phyloP scores from a whole-genome alignment of 30 jellyfish, hydroid and myxozoan genomes.

The Turritopsis dohrnii region DNA sequence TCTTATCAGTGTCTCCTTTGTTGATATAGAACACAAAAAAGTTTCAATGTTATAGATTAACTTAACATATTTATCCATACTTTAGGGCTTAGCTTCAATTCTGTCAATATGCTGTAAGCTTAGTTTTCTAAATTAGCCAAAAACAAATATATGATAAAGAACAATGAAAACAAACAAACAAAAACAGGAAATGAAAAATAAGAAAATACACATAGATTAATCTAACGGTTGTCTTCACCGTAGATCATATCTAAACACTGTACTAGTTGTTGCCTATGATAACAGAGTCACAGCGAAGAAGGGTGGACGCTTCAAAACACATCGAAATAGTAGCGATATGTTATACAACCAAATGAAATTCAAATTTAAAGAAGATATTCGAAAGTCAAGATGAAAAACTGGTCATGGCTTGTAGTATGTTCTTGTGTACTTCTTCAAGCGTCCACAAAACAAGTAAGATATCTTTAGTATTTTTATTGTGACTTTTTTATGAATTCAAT shows the following conservation, averaged over 20 bases:
- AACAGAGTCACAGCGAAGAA: not conserved
- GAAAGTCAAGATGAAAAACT: not conserved
- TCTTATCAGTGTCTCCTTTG: not conserved
- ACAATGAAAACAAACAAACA: not conserved
- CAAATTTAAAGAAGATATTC: not conserved
- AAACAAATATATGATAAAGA: not conserved
- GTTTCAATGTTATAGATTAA: not conserved
- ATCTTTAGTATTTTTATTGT: no score
- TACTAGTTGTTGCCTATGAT: not conserved
- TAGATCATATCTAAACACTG: not conserved
- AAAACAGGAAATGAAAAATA: not conserved
- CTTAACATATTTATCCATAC: not conserved
- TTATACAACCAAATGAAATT: not conserved
- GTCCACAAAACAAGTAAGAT: not conserved
- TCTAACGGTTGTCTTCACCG: not conserved
- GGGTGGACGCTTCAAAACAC: not conserved
- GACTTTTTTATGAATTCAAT: no score
- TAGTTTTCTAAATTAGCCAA: not conserved
- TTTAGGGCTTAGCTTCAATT: not conserved
- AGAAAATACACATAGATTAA: not conserved
- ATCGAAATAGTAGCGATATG: not conserved
- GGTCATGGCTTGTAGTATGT: not conserved
- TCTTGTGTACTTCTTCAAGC: not conserved
- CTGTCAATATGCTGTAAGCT: not conserved
- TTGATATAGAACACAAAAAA: not conserved